Percentiles rank a stretch among this genome's conserved stretches.
Evolutionary conservation across 2,797 vertebrate species (phyloP).

Genomic region (Pseudomugil tenellus): DNA sequence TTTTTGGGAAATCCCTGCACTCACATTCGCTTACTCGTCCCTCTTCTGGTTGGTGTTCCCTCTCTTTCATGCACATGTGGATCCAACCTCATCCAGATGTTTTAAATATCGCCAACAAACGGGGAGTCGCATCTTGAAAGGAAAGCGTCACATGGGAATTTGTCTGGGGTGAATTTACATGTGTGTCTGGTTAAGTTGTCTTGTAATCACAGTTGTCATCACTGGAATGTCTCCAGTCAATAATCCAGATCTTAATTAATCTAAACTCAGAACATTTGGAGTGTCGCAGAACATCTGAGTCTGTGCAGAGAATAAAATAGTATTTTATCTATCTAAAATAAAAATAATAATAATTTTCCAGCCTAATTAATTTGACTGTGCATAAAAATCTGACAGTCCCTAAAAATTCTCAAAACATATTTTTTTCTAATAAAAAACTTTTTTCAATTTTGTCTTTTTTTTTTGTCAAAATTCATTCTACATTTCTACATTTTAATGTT

Average conservation of each 20-base stretch:
- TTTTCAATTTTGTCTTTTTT: too few relatives aligned
- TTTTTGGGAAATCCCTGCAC: slow-evolving; percentile 19
- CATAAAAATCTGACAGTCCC: too few relatives aligned
- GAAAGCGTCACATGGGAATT: slow-evolving; percentile 52
- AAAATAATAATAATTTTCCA: too few relatives aligned
- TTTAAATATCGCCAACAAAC: slow-evolving; percentile 42
- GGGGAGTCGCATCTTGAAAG: slow-evolving; percentile 53
- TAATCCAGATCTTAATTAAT: slow-evolving; percentile 36
- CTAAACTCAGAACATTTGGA: slow-evolving; percentile 30
- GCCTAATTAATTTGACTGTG: too few relatives aligned
- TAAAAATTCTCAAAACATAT: too few relatives aligned
- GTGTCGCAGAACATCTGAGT: background rate
- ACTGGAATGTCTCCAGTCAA: slow-evolving; percentile 25
- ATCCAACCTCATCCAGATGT: slow-evolving; percentile 70
- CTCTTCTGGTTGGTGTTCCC: background rate
- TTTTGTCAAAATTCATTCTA: too few relatives aligned
- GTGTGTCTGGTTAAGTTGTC: slow-evolving; percentile 60
- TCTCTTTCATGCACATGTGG: slow-evolving; percentile 38
- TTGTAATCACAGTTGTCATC: slow-evolving; percentile 55
- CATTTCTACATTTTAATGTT: too few relatives aligned
- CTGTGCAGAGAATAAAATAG: background rate
- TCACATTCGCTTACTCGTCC: slow-evolving; percentile 39
- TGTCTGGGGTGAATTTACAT: slow-evolving; percentile 54
- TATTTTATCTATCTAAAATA: too few relatives aligned
- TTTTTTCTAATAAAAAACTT: too few relatives aligned